Base-by-base conservation (phyloP, 2,797 vertebrate genomes). In the Ispidina lecontei region DNA sequence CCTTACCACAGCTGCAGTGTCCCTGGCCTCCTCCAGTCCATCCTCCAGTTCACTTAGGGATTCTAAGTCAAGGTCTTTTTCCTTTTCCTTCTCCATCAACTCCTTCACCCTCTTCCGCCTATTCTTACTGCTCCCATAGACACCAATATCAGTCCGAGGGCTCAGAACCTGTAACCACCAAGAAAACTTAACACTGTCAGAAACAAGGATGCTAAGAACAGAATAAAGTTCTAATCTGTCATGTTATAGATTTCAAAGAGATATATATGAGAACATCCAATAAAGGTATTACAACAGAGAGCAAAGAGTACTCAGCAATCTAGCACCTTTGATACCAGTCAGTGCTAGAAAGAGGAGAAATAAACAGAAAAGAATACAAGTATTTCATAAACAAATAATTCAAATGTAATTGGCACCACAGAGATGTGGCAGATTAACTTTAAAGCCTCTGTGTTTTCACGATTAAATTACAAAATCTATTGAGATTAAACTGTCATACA, bases 61-160 rank as follows among this genome's bases (percentile, higher is more conserved):
- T 47, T 99, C 99, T 52, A 98, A 96, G 79, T 99, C 99, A 28
- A 98, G 98, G 22, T 98, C 98, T 29, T 99, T 97, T 77, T 98
- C 98, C 87, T 98, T 98, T 95, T 99, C 99, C 94, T 99, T 99
- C 96, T 99, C 99, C 97, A 99, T 96, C 44, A 99, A 93, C 97
- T 99, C 99, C 90, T 99, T 99, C 3, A 98, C 98, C 39, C 98
- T 98, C 97, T 98, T 99, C 51, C 99, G 95, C 84, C 99, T 99
- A 65, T 98, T 99, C 96, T 99, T 99, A 91, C 99, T 99, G 97
- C 98, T 99, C 31, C 99, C 98, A 9, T 99, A 99, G 58, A 99
- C 96, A 2, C 99, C 99, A 18, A 99, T 99, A 92, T 99, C 99
- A 26, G 97, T 98, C 2, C 99, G 98, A 8, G 99, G 99, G 95